Conservation (phyloP, 2,888 invertebrate species). For the Kuschelorhynchus macadamiae region DNA sequence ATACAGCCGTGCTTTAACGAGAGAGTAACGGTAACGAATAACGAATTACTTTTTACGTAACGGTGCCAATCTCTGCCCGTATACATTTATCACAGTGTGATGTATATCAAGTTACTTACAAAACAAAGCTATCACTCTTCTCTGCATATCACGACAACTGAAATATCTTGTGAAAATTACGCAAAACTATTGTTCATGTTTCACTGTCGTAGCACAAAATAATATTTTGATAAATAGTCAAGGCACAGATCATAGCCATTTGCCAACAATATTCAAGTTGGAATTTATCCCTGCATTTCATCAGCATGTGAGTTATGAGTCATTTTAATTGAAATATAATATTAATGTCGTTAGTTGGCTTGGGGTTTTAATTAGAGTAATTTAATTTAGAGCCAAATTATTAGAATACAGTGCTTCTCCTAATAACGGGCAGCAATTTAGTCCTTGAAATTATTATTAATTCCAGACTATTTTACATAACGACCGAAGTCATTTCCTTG, state of each 20-base stretch:
- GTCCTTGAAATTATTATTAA: conserved; percentile 40
- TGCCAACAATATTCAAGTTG: conserved; percentile 20
- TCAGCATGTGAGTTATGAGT: conserved; percentile 31
- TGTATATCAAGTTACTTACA: too few relatives aligned
- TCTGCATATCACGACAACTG: too few relatives aligned
- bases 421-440: conserved; percentile 37
- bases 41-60: too few relatives aligned
- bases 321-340: conserved; percentile 43
- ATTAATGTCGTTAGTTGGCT: conserved; percentile 35
- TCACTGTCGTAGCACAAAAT: conserved; percentile 52
- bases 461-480: conserved; percentile 38
- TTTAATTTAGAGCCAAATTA: conserved; percentile 44
- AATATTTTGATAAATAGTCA: conserved; percentile 63
- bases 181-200: conserved; percentile 11
- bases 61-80: too few relatives aligned
- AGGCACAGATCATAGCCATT: conserved; percentile 59
- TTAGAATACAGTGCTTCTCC: conserved; percentile 42
- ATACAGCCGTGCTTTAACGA: too few relatives aligned
- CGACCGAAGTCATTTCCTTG: conserved; percentile 22
- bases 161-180: conserved; percentile 1
- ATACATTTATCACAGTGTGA: too few relatives aligned
- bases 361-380: conserved; percentile 39
- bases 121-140: too few relatives aligned
- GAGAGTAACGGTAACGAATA: too few relatives aligned
- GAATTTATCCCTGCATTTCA: conserved; percentile 30